Conservation (phyloP, 2,888 invertebrate species). For the Mycalesis mineus region DNA sequence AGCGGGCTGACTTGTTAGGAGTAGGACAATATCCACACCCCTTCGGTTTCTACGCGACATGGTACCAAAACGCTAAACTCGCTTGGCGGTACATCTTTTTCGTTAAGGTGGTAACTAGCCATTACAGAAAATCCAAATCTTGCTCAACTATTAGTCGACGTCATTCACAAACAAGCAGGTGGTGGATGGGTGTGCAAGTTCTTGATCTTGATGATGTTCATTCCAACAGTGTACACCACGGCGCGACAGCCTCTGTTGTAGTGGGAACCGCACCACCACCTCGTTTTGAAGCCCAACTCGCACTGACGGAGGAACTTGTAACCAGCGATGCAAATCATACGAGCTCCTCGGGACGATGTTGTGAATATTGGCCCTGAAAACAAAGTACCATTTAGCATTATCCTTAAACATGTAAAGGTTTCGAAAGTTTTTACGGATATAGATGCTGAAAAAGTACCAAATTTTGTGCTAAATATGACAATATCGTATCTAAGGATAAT, state of each 20-base stretch:
- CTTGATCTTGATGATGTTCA: slow-evolving; percentile 31
- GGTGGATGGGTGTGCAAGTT: slow-evolving; percentile 37
- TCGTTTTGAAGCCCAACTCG: slow-evolving; percentile 35
- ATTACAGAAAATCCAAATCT: too few relatives aligned
- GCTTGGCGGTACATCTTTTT: too few relatives aligned
- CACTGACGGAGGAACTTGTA: slow-evolving; percentile 40
- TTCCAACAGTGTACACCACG: slow-evolving; percentile 35
- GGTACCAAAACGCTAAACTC: too few relatives aligned
- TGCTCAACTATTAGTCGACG: background rate
- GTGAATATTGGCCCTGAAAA: slow-evolving; percentile 31
- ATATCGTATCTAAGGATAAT: too few relatives aligned
- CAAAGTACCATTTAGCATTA: background rate
- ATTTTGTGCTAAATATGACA: too few relatives aligned
- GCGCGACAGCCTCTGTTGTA: slow-evolving; percentile 41
- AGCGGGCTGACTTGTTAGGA: too few relatives aligned
- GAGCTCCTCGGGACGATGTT: slow-evolving; percentile 34
- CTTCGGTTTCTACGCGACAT: too few relatives aligned
- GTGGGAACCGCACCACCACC: slow-evolving; percentile 46
- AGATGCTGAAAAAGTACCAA: too few relatives aligned
- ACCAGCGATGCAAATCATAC: slow-evolving; percentile 33
- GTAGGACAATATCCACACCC: too few relatives aligned
- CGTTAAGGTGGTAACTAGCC: too few relatives aligned
- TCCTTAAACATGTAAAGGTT: too few relatives aligned
- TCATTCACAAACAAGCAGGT: slow-evolving; percentile 10
- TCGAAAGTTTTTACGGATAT: too few relatives aligned